These are phyloP conservation scores for Eulemur rubriventer DNA, from an alignment of 2,797 vertebrate genomes.

Conservation along the genomic window DNA sequence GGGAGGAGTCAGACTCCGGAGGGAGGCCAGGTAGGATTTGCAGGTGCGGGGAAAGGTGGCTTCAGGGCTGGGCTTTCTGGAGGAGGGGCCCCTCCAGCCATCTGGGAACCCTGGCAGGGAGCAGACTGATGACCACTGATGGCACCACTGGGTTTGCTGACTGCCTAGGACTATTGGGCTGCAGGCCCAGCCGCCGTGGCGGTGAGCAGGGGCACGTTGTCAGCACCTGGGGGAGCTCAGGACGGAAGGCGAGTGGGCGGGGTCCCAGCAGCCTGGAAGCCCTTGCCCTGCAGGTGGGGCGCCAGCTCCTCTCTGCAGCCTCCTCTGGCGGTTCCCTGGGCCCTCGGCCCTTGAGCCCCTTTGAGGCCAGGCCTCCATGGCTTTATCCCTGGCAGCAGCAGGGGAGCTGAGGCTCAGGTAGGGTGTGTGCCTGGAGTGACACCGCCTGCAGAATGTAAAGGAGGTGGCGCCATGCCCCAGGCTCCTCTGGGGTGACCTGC, in stretches of 20 bases:
- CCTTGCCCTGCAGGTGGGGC: neutral
- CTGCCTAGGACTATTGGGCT: neutral
- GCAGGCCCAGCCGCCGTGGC: neutral
- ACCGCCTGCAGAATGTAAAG: neutral
- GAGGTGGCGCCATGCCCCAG: neutral
- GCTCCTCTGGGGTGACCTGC: neutral
- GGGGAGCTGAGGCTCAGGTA: neutral
- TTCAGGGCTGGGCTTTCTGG: neutral
- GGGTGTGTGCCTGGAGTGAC: neutral
- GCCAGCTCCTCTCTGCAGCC: constrained; percentile 64
- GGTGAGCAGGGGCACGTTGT: neutral
- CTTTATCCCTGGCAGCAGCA: neutral
- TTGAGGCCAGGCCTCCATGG: neutral
- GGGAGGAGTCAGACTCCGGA: neutral
- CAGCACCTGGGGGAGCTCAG: neutral
- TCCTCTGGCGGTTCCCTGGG: constrained; percentile 47
- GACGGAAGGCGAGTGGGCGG: neutral
- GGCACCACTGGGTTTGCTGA: neutral
- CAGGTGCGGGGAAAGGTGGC: neutral
- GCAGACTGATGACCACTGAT: no score
- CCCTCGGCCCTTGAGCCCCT: neutral
- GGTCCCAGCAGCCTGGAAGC: constrained; percentile 60
- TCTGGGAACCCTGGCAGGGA: neutral
- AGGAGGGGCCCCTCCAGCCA: neutral
- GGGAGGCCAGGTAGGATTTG: neutral